Evolutionary conservation across 1,140 invertebrate genomes (phyloP), one percentile per base, ranked within the genome.

Genomic region (Piezodorus guildinii): DNA sequence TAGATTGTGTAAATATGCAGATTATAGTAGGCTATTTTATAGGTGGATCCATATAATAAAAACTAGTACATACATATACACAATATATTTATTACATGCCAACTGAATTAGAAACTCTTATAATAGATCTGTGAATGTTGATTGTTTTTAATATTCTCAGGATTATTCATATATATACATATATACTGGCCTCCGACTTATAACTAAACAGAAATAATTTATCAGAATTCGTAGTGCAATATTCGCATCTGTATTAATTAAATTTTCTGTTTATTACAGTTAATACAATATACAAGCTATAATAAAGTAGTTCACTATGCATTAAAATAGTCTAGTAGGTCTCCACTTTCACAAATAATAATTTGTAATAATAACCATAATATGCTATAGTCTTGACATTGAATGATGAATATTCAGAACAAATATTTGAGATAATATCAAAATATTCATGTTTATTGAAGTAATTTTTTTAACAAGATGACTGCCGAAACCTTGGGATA

Each of bases 11-110:
- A 45, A 46, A 45, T 61, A 61, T 44, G 60, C 60, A 61, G 60
- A 45, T 44, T 61, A 61, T 23, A 61, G 60, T 61, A 61, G 60
- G 60, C n/a, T 61, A 61, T 61, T 61, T 61, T 61, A 61, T 45
- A 60, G 58, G 52, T 56, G 52, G 52, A 19, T 56, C 52, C 19
- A n/a, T 19, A 56, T 56, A 30, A 39, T 39, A 15, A 56, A n/a
- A 25, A 56, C 9, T 56, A 56, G 52, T 56, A 23, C 17, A 56
- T 23, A 56, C 15, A 56, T 56, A 56, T 56, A 19, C n/a, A 49
- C 46, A 19, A 14, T 56, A 56, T 23, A 56, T 56, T 25, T 56
- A 56, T 56, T 56, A 23, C 8, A 49, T 56, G 52, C 23, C 52
- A 56, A 45, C 39, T 19, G 39, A 44, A 46, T 61, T 45, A 46